Percentiles rank a stretch among this genome's conserved stretches.
These are phyloP conservation scores for Parazoanthus darwini DNA, from an alignment of 92 coral and sea anemone species.

Conservation along the genomic window DNA sequence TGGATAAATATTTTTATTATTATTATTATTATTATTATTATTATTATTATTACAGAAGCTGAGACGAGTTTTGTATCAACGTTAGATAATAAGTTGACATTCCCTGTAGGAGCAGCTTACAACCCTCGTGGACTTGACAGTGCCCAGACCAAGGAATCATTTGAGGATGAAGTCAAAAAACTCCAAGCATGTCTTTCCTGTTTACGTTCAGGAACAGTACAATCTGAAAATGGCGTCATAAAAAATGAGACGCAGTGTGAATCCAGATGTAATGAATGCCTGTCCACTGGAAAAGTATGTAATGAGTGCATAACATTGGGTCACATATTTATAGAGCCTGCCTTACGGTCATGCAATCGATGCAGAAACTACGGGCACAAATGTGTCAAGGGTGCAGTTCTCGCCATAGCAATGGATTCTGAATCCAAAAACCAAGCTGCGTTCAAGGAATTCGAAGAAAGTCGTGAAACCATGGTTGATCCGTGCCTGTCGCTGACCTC, in stretches of 20 bases:
- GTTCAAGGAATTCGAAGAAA: conserved; percentile 29
- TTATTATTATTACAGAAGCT: conserved; percentile 35
- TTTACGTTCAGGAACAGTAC: conserved; percentile 11
- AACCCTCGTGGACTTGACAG: conserved; percentile 31
- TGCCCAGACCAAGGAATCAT: conserved; percentile 30
- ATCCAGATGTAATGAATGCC: conserved; percentile 30
- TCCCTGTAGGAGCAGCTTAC: conserved; percentile 44
- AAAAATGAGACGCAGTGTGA: conserved; percentile 32
- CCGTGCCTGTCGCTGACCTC: conserved; percentile 34
- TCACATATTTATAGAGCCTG: conserved; percentile 20
- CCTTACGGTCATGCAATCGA: conserved; percentile 30
- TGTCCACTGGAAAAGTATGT: conserved; percentile 20
- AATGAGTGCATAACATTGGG: conserved; percentile 13
- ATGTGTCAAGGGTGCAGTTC: conserved; percentile 32
- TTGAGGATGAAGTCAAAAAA: conserved; percentile 22
- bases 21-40: too few species aligned
- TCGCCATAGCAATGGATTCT: conserved; percentile 40
- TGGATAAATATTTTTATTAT: too few species aligned
- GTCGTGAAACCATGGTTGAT: conserved; percentile 41
- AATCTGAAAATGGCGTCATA: conserved; percentile 34
- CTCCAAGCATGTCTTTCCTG: conserved; percentile 36
- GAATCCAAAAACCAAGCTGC: conserved; percentile 39
- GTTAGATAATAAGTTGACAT: conserved; percentile 30
- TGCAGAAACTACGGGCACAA: conserved; percentile 15
- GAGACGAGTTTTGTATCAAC: conserved; percentile 44